phyloP scores from a whole-genome alignment of 64 coral and sea anemone species.

The Stichodactyla helianthus region DNA sequence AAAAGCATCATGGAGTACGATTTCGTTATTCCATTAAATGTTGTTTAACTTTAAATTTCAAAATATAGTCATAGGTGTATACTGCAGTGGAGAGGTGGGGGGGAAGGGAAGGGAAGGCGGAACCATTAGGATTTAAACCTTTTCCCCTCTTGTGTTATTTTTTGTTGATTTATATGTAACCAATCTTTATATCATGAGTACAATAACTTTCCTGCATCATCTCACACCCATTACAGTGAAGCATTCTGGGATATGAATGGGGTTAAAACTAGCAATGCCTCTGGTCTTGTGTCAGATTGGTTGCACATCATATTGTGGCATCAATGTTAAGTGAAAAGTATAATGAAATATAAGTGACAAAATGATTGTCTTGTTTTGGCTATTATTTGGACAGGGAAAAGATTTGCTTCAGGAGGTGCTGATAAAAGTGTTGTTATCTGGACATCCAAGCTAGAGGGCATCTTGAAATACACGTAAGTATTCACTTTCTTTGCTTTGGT shows the following conservation, averaged over 20 bases:
- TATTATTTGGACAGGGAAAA: constrained; percentile 51
- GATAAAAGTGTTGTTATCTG: constrained; percentile 99
- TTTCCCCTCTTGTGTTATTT: too few species aligned
- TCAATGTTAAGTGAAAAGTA: too few species aligned
- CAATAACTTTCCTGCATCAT: too few species aligned
- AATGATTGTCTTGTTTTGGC: background rate
- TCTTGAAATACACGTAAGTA: constrained; percentile 96
- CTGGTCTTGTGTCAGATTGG: too few species aligned
- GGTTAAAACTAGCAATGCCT: too few species aligned
- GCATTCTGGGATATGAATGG: too few species aligned
- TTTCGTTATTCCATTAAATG: background rate
- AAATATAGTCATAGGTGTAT: background rate
- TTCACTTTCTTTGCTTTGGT: background rate
- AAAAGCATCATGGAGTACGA: background rate
- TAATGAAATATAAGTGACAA: too few species aligned
- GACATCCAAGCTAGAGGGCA: constrained; percentile 94
- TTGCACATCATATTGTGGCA: too few species aligned
- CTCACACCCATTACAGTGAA: too few species aligned
- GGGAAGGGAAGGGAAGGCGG: background rate
- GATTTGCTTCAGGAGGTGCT: constrained; percentile 96
- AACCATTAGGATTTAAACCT: background rate
- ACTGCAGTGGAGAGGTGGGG: background rate
- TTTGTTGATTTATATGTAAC: too few species aligned
- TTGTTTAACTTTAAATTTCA: background rate
- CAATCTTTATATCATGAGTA: too few species aligned